Conservation (phyloP, 2,113 vertebrate species). For the Microcebus ravelobensis region DNA sequence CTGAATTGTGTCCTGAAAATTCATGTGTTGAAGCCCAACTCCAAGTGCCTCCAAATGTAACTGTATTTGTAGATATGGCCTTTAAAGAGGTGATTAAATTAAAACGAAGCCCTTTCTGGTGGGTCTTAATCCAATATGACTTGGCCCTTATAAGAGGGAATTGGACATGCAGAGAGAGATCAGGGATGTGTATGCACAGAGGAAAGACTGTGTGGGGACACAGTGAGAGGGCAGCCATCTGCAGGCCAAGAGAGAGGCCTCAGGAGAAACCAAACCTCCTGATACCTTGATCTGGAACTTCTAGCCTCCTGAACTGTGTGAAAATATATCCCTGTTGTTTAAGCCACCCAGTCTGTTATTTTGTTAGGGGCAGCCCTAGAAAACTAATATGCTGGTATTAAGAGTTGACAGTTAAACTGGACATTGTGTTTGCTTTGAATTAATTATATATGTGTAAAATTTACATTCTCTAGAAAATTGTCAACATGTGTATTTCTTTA, state of each 20-base stretch:
- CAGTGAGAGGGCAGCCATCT: neutral
- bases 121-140: neutral
- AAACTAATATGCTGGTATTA: neutral
- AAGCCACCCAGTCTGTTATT: neutral
- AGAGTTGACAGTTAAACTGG: conserved; percentile 3
- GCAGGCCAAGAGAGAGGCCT: neutral
- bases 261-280: neutral
- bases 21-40: neutral
- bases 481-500: neutral
- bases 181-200: neutral
- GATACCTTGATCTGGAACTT: neutral
- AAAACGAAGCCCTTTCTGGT: neutral
- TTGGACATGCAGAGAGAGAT: neutral
- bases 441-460: neutral
- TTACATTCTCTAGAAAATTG: neutral
- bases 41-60: neutral
- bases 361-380: neutral
- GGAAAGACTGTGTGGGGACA: neutral
- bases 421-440: neutral
- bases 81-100: neutral
- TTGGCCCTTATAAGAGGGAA: neutral
- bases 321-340: neutral
- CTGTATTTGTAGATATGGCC: neutral
- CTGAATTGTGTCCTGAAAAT: neutral
- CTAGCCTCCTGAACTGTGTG: neutral